These are phyloP conservation scores for Ceuthmochares aereus DNA, from an alignment of 2,113 vertebrate species.

Conservation along the genomic window DNA sequence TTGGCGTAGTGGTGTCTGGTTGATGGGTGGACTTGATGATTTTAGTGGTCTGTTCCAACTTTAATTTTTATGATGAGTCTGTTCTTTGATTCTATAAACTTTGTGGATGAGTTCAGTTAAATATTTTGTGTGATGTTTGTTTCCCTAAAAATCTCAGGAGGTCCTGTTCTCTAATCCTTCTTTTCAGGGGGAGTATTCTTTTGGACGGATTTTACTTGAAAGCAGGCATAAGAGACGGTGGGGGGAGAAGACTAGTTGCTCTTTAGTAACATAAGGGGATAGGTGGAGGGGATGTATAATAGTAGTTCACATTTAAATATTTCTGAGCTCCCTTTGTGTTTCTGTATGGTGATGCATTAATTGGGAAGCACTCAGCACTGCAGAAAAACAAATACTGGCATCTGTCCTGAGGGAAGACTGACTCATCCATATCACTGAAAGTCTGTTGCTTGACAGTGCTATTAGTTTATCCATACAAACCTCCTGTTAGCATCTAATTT, in stretches of 20 bases:
- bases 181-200: background rate
- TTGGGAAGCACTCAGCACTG: background rate
- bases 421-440: slow-evolving; percentile 38
- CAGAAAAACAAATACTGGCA: slow-evolving; percentile 48
- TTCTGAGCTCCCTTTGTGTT: slow-evolving; percentile 33
- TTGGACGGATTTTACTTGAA: background rate
- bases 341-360: slow-evolving; percentile 22
- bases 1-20: too few species aligned
- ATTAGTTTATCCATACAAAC: slow-evolving; percentile 7
- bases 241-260: background rate
- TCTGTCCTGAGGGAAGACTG: slow-evolving; percentile 34
- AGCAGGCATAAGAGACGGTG: background rate
- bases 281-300: background rate
- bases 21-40: too few species aligned
- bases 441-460: slow-evolving; percentile 18
- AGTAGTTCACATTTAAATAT: background rate
- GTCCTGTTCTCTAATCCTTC: background rate
- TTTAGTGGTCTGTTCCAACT: too few species aligned
- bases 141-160: background rate
- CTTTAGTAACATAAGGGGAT: background rate
- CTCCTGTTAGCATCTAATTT: slow-evolving; percentile 11
- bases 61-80: too few species aligned
- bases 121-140: background rate
- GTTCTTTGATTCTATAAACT: background rate
- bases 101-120: background rate